Conservation (phyloP, 1,140 invertebrate genomes). For the Idris sp. region DNA sequence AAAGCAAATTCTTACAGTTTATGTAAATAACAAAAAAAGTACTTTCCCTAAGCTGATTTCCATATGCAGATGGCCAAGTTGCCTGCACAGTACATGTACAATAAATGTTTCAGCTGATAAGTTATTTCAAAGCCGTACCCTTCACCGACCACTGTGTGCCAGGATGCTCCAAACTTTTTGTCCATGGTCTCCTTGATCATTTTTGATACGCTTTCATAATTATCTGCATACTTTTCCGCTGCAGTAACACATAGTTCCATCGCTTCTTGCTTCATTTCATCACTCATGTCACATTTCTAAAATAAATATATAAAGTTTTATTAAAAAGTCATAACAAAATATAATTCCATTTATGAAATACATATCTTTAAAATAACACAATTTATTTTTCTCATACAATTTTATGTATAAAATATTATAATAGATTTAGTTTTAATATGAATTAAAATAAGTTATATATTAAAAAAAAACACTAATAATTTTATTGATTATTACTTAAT, state of each 20-base stretch:
- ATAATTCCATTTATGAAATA: too few relatives aligned
- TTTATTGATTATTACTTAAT: too few relatives aligned
- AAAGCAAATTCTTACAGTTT: not conserved
- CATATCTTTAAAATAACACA: too few relatives aligned
- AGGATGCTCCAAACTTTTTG: slow-evolving; percentile 95
- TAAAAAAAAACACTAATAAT: too few relatives aligned
- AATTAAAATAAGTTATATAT: too few relatives aligned
- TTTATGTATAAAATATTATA: too few relatives aligned
- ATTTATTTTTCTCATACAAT: too few relatives aligned
- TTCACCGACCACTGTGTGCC: slow-evolving; percentile 96
- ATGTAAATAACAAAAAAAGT: not conserved
- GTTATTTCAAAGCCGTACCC: slow-evolving; percentile 96
- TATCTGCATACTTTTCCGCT: slow-evolving; percentile 92
- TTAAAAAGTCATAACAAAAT: too few relatives aligned
- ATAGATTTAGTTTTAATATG: too few relatives aligned
- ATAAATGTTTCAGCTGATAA: slow-evolving; percentile 94
- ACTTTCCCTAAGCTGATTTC: slow-evolving; percentile 80
- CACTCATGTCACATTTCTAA: slow-evolving; percentile 93
- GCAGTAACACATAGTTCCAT: slow-evolving; percentile 95
- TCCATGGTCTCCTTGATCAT: slow-evolving; percentile 98
- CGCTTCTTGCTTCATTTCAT: slow-evolving; percentile 93
- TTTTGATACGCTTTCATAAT: slow-evolving; percentile 86
- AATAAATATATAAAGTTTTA: slow-evolving; percentile 28
- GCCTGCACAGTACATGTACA: slow-evolving; percentile 96
- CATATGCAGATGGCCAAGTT: slow-evolving; percentile 94